Base-by-base conservation (phyloP, 92 coral and sea anemone genomes). In the Parazoanthus atlanticus region DNA sequence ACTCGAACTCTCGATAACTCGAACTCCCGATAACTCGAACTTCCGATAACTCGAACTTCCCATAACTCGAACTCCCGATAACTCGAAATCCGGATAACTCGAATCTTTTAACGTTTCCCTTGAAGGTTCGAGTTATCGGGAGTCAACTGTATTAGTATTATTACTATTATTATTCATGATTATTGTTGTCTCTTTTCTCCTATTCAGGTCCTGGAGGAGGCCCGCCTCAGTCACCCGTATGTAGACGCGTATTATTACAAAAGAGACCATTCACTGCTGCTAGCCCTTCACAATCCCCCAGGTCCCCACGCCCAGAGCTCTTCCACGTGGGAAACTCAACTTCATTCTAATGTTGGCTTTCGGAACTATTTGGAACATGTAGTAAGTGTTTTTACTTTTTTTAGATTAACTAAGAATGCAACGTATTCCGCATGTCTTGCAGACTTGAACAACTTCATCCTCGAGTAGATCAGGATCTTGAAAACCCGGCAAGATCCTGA, bases 311-410 rank as follows among this genome's bases (percentile, higher is more conserved):
- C 88, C 47, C 78, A 88, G 46, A 95, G 90, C 78, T 81, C 72
- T 67, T 88, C 92, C 29, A 66, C 96, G 23, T 97, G 99, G 99
- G 89, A 91, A 67, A 92, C 96, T 25, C 91, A 93, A 46, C 99
- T 97, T 1, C 99, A 95, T 78, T 97, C 99, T 26, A 95, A 97
- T 71, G 99, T 97, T 56, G 99, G 99, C 86, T 97, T 97, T 90
- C 93, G 97, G n/a, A 97, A 97, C 92, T 97, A 97, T 90, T 93
- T 97, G n/a, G 98, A 95, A 64, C 97, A 97, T 69, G 96, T 97
- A 58, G 96, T 84, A 69, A 13, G 87, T 33, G 17, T 34, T n/a
- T 64, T 64, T 13, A 30, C 21, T 30, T 29, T 15, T 11, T 11
- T 31, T 71, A 12, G 1, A 67, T n/a, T 12, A 52, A 52, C 19